phyloP scores from a whole-genome alignment of 2,888 invertebrate genomes.

The Drosophila pseudotakahashii region DNA sequence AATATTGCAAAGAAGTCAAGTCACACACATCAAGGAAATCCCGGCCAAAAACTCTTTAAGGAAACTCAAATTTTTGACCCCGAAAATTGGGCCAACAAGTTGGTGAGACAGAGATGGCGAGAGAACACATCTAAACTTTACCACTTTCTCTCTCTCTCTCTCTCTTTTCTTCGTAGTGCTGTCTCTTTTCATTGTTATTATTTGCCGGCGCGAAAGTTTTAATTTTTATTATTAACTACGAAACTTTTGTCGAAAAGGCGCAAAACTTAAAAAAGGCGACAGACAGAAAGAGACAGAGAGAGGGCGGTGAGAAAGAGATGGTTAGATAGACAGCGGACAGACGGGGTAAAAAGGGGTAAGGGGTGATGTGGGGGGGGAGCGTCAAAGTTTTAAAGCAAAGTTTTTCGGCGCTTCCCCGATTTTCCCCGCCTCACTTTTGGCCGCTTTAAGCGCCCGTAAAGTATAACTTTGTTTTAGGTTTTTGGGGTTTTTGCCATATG shows the following conservation, averaged over 20 bases:
- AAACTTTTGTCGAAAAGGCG: constrained; percentile 71
- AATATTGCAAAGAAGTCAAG: constrained; percentile 6
- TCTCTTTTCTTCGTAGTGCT: constrained; percentile 8
- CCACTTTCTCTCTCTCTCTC: not conserved
- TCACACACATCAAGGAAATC: constrained; percentile 15
- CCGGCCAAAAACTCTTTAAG: constrained; percentile 36
- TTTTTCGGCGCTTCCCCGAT: constrained; percentile 61
- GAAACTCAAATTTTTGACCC: constrained; percentile 50
- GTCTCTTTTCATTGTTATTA: constrained; percentile 75
- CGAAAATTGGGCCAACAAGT: constrained; percentile 55
- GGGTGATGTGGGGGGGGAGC: constrained; percentile 20
- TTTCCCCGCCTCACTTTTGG: constrained; percentile 11
- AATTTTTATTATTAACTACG: constrained; percentile 81
- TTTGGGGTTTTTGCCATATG: constrained; percentile 66
- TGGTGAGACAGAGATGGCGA: constrained; percentile 30
- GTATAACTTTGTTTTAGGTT: constrained; percentile 80
- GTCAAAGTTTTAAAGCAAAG: constrained; percentile 80
- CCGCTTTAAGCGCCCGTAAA: constrained; percentile 71
- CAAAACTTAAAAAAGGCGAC: constrained; percentile 68
- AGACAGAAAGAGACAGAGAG: constrained; percentile 16
- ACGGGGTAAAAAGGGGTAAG: constrained; percentile 24
- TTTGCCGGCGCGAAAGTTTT: constrained; percentile 81
- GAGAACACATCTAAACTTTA: constrained; percentile 16
- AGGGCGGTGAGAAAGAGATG: constrained; percentile 20
- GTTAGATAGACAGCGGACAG: constrained; percentile 46